Base-by-base conservation (phyloP, 2,113 vertebrate species). In the Lamprologus sp. region DNA sequence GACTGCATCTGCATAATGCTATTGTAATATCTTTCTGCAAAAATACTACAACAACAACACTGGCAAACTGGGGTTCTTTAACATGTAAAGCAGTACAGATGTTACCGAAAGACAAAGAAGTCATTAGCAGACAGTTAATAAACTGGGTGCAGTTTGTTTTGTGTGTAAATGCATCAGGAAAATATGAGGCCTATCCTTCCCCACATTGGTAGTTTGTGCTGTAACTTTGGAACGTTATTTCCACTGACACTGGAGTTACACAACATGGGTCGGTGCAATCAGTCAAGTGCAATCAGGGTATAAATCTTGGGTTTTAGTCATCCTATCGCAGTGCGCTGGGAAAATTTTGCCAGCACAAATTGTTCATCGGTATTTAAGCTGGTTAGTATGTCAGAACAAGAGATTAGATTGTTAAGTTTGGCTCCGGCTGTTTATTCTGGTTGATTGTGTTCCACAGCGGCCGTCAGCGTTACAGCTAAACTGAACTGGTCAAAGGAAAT, bases 221-320 rank as follows among this genome's bases (percentile, higher is more conserved):
- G 28, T 70, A 87, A 82, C 35, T 33, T 19, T 81, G 42, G 55
- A 82, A 37, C 2, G 4, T 23, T 51, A 77, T 92, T 89, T 91
- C 77, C 21, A 35, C 82, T 88, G 86, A 83, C 17, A 56, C 42
- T 21, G 7, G 73, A 40, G 80, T 92, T 90, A 84, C 53, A 73
- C 86, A 94, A 89, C 86, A 85, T 73, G 21, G 84, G 55, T 82
- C 54, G 60, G 87, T 77, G 81, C 83, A 90, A 88, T 90, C 65
- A 77, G 82, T 58, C 37, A 55, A 90, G 86, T 75, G 63, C 85
- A 86, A 83, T 89, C 88, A 84, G 75, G 56, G 40, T 26, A 79
- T 87, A 88, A 87, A 87, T 86, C 70, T 91, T 63, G 53, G 53
- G 45, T 77, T 90, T 51, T 77, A 51, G 73, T 51, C 84, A 75